phyloP scores from a whole-genome alignment of 2,888 invertebrate species.

The Rugalucina vietnamica region DNA sequence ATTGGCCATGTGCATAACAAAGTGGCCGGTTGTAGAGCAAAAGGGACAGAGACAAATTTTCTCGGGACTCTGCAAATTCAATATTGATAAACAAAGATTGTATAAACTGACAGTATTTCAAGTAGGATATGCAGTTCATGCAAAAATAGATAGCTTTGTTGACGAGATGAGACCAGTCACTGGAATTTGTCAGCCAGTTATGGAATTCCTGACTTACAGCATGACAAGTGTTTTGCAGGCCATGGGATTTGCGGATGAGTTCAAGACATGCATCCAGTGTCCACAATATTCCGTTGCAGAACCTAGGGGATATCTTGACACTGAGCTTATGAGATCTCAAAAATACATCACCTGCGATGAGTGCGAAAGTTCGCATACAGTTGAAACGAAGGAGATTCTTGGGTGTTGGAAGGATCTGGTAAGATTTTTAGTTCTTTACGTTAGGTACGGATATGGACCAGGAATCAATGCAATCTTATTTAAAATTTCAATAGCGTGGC shows the following conservation, averaged over 20 bases:
- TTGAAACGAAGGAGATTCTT: not conserved
- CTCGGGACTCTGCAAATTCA: not conserved
- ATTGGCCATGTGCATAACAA: not conserved
- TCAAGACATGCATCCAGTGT: not conserved
- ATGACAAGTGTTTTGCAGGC: too few species aligned
- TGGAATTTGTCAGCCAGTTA: not conserved
- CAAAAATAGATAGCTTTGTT: not conserved
- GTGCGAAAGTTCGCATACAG: not conserved
- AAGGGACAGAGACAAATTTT: not conserved
- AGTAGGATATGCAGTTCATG: not conserved
- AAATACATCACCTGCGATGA: not conserved
- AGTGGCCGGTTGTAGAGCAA: not conserved
- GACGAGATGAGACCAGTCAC: not conserved
- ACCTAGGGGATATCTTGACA: not conserved
- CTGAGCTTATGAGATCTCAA: not conserved
- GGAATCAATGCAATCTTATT: too few species aligned
- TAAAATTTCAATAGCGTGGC: too few species aligned
- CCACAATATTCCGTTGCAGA: not conserved
- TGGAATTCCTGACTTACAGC: not conserved
- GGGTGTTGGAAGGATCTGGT: not conserved
- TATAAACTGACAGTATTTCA: too few species aligned
- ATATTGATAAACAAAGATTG: not conserved
- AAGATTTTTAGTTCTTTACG: too few species aligned
- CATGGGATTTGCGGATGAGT: too few species aligned
- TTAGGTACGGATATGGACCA: too few species aligned